Base-by-base conservation (phyloP, 2,888 invertebrate genomes). In the Tenodera sinensis region DNA sequence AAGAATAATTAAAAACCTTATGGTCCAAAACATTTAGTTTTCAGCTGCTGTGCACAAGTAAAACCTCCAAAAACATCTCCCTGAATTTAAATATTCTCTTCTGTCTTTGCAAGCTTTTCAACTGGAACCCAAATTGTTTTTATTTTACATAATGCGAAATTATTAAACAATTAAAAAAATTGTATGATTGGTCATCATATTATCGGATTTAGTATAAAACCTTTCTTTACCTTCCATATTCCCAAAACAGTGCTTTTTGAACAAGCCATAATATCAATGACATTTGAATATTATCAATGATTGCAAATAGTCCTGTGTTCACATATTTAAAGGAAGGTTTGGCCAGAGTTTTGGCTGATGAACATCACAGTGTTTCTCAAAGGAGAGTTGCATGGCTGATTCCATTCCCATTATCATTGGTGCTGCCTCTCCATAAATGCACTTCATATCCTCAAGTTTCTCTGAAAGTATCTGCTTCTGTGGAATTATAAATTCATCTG, bases 391-490 rank as follows among this genome's bases (percentile, higher is more conserved):
- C 90, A 97, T 92, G 0, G 96, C 95, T 90, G 96, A 96, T 94
- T 97, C 97, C 94, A 97, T 95, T 0, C 96, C 96, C 91, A 95
- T 94, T 91, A 97, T 95, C 92, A 94, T 95, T 30, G 95, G 94
- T 92, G 96, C 95, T 25, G 94, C 93, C 81, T 94, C 93, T 0
- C 97, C 97, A 92, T 97, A 97, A 28, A 97, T 92, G 89, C 93
- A 92, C 91, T 94, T 93, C 91, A 95, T 94, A 91, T 93, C 93
- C 30, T 92, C 91, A 7, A 91, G 91, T 90, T 93, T 93, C 86
- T 93, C 92, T 8, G 92, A 92, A 92, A 92, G 34, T 90, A 92
- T 91, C 88, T 91, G 89, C 89, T 91, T 83, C 25, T 20, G 12
- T 83, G 83, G 83, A n/a, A 42, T 27, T 25, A 0, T 0, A 71